Evolutionary conservation across 2,113 vertebrate species (phyloP).

Genomic region (Kryptolebias marmoratus): DNA sequence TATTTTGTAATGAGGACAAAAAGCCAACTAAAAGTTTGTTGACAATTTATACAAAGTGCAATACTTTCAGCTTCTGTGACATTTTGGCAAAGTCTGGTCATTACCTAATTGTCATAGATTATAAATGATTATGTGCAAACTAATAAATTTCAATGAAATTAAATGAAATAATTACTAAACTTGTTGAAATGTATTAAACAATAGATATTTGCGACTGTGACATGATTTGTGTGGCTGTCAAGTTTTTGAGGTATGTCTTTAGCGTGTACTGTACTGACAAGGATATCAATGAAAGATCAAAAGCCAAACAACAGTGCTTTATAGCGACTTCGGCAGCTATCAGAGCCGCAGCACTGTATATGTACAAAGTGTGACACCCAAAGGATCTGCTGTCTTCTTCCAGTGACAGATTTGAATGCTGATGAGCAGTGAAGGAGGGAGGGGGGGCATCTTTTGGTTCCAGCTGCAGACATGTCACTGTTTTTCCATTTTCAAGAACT

Average conservation of each 20-base stretch:
- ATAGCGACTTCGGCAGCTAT: conserved; percentile 20
- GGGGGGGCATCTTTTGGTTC: neutral
- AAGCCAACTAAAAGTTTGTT: conserved; percentile 56
- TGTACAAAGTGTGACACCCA: conserved; percentile 41
- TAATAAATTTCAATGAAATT: too few species aligned
- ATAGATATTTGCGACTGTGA: too few species aligned
- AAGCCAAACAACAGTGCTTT: neutral
- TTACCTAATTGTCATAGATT: neutral
- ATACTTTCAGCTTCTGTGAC: conserved; percentile 44
- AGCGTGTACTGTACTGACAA: conserved; percentile 7
- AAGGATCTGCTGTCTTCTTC: conserved; percentile 50
- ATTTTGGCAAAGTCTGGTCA: conserved; percentile 10
- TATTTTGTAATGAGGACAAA: conserved; percentile 78
- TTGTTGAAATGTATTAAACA: too few species aligned
- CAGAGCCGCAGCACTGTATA: conserved; percentile 21
- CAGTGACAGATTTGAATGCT: conserved; percentile 44
- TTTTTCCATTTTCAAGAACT: conserved; percentile 16
- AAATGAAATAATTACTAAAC: too few species aligned
- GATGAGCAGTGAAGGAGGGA: conserved; percentile 28
- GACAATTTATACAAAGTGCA: conserved; percentile 52
- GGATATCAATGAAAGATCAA: conserved; percentile 3
- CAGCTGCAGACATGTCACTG: conserved; percentile 20
- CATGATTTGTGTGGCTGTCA: too few species aligned
- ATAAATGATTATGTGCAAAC: too few species aligned
- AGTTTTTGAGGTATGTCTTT: neutral